Evolutionary conservation across 2,113 vertebrate species (phyloP), one percentile per base, ranked within the genome.

Genomic region (Tragelaphus buxtoni): DNA sequence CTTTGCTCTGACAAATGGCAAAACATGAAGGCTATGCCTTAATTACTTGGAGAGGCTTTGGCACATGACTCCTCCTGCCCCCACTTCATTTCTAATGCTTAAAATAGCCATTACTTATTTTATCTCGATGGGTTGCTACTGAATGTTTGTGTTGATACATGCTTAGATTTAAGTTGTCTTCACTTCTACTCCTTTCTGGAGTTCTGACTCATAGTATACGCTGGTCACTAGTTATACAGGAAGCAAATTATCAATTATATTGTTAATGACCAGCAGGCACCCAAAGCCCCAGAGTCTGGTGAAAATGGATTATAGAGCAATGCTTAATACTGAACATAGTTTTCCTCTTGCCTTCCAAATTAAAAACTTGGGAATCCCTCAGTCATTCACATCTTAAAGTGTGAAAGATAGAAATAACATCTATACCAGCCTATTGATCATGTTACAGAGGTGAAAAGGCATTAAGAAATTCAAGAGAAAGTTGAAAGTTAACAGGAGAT

Each of bases 1-100:
- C 95, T 97, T 92, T 97, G 93, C 96, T 92, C 94, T 98, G 98
- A 97, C 95, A 97, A 98, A 98, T 96, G 95, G 89, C 69, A 94
- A 97, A 88, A 95, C 88, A 94, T 20, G 94, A 94, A 96, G 91
- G 86, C 88, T 69, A 65, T 63, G n/a, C 79, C 91, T 96, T 97
- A 94, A 98, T 98, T 97, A 96, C 93, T 83, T 74, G 72, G 53
- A 97, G 63, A 97, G 81, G 93, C 77, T 93, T 95, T 95, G 86
- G 94, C 1, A 7, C 76, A 80, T 88, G 80, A 85, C 51, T 58
- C 10, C 18, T 51, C 55, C 82, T 80, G 4, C 55, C 94, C 82
- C 72, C 47, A 32, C 47, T 6, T 45, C 58, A 9, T 39, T 6
- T 79, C 63, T 61, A 28, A n/a, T 7, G 53, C 74, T 96, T 88